Evolutionary conservation across 1,140 invertebrate species (phyloP), one percentile per base, ranked within the genome.

Genomic region (Babylonia areolata): DNA sequence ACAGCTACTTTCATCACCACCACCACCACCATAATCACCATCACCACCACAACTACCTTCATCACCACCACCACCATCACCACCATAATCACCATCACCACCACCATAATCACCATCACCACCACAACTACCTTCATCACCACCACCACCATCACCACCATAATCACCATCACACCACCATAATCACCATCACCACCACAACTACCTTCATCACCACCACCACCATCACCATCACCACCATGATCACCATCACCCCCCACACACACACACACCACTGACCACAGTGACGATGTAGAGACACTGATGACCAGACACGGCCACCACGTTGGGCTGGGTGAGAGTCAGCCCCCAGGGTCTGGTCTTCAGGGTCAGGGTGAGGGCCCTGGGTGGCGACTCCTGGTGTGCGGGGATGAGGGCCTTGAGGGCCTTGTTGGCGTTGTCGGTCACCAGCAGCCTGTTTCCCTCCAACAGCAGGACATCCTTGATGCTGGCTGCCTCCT

Each of bases 241-340:
- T 51, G 46, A 51, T 51, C 46, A 9, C 17, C 46, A 51, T 51
- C 46, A 51, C 17, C 17, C 2, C 2, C 46, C 28, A 64, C 28
- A 64, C 28, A n/a, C 28, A n/a, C 58, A 23, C 28, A 64, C 20
- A 71, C 81, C 20, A 71, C 81, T 82, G 33, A 84, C 82, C 64
- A 84, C 80, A 23, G 85, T 86, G 69, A 86, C n/a, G 71, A 86
- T 77, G 80, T 86, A 77, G 39, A 86, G 77, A 37, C 85, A 83
- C 51, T 86, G 80, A 42, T 82, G 81, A 9, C 85, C 85, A 23
- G 64, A 71, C 39, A 86, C 85, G 51, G 80, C 85, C 42, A 75
- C 79, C 58, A 86, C 80, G 54, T 86, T 73, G 17, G 79, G 58
- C 80, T 86, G 69, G n/a, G 81, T 69, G 12, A 40, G 15, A 17